Evolutionary conservation across 2,797 vertebrate species (phyloP), one percentile per base, ranked within the genome.

Genomic region (Channallabes apus): DNA sequence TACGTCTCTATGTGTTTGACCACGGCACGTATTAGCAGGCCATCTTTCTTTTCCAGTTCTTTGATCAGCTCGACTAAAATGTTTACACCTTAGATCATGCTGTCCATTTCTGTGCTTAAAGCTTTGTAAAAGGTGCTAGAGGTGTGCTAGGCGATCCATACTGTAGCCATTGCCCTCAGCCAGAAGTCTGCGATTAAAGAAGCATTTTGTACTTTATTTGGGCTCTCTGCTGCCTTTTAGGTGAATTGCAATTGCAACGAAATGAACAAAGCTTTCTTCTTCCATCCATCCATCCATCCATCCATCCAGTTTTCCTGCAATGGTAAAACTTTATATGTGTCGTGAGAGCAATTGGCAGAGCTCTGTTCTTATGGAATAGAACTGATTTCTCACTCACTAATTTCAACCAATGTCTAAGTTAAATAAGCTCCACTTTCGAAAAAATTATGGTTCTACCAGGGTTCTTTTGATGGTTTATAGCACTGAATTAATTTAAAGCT

Each of bases 31-130:
- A 27, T 79, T 83, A 82, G 20, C 59, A 20, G 65, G 35, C 20
- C 24, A 24, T 77, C 17, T 62, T 41, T 72, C 17, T 73, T 77
- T 72, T 71, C 58, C n/a, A 61, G 9, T 38, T 61, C 85, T 86
- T 83, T 83, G 67, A 83, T 83, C 58, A 32, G 22, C 56, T 69
- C 41, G 15, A 38, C 54, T 51, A 54, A 51, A 62, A 76, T 86
- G 65, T 78, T 72, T 72, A 83, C 27, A 35, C 75, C 22, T 68
- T 46, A 68, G 24, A 73, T 54, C 79, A 85, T 32, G 64, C 38
- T 29, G 64, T 35, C 69, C 0, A 4, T 73, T 73, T 22, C 65
- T 58, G 29, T 58, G 20, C 35, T 75, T 11, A 56, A n/a, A 54
- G 59, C 59, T 46, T 62, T 64, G 38, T 12, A 51, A 29, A 80